Evolutionary conservation across 2,888 invertebrate species (phyloP).

Genomic region (Timema cristinae): DNA sequence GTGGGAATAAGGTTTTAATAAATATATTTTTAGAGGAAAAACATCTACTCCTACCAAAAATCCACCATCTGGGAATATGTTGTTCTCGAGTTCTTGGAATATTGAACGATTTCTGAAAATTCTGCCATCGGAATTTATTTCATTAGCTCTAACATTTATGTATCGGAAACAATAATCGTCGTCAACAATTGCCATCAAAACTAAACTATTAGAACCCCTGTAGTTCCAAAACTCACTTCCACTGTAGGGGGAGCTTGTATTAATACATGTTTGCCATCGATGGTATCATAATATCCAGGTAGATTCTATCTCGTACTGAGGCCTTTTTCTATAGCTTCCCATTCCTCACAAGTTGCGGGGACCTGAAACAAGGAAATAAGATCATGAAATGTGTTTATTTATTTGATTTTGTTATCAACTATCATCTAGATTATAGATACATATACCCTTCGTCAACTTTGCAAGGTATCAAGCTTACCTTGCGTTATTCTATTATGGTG

Average conservation of each 20-base stretch:
- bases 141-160: background rate
- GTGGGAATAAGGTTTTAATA: background rate
- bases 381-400: no score
- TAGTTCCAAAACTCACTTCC: slow-evolving; percentile 9
- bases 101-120: background rate
- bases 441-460: no score
- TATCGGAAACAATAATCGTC: background rate
- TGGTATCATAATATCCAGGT: background rate
- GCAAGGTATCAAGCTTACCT: no score
- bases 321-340: background rate
- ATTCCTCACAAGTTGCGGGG: background rate
- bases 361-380: background rate
- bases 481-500: no score
- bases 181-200: background rate
- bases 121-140: background rate
- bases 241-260: background rate
- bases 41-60: background rate
- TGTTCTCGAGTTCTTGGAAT: background rate
- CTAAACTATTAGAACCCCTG: background rate
- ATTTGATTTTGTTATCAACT: no score
- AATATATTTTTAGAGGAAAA: background rate
- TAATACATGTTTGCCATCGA: background rate
- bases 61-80: background rate
- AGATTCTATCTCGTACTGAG: background rate
- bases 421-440: no score